Evolutionary conservation across 2,113 vertebrate species (phyloP).

Genomic region (Argyrosomus japonicus): DNA sequence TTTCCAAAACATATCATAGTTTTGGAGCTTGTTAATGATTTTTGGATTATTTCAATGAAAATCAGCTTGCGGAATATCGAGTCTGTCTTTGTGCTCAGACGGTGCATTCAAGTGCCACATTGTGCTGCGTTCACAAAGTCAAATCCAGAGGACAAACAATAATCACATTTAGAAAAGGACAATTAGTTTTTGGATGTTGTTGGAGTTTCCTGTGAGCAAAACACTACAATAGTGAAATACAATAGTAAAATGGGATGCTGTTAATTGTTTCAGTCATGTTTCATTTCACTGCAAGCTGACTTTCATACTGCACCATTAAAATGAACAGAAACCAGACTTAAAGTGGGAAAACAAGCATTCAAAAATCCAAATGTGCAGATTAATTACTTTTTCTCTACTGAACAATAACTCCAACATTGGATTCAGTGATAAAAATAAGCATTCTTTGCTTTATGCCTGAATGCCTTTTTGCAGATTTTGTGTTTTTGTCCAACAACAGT

Average conservation of each 20-base stretch:
- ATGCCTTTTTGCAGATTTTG: constrained; percentile 7
- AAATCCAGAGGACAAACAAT: constrained; percentile 4
- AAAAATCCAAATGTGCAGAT: background rate
- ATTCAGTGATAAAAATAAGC: background rate
- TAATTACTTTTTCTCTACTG: background rate
- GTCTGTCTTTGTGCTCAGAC: background rate
- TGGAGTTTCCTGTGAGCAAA: background rate
- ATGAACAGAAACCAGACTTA: background rate
- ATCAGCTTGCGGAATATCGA: background rate
- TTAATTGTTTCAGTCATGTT: background rate
- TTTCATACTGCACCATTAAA: constrained; percentile 15
- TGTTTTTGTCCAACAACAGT: constrained; percentile 68
- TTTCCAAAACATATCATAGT: background rate
- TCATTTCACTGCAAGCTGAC: constrained; percentile 25
- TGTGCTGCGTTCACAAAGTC: constrained; percentile 4
- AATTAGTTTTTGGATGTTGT: background rate
- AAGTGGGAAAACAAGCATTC: no score
- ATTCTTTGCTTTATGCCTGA: constrained; percentile 12
- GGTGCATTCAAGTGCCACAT: constrained; percentile 1
- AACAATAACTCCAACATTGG: background rate
- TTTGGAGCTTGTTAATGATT: background rate
- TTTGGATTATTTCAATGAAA: constrained; percentile 8
- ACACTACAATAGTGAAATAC: background rate
- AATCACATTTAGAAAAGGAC: constrained; percentile 6
- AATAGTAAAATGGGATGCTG: background rate